Evolutionary conservation across 2,797 vertebrate species (phyloP), one percentile per base, ranked within the genome.

Genomic region (Muscicapa striata): DNA sequence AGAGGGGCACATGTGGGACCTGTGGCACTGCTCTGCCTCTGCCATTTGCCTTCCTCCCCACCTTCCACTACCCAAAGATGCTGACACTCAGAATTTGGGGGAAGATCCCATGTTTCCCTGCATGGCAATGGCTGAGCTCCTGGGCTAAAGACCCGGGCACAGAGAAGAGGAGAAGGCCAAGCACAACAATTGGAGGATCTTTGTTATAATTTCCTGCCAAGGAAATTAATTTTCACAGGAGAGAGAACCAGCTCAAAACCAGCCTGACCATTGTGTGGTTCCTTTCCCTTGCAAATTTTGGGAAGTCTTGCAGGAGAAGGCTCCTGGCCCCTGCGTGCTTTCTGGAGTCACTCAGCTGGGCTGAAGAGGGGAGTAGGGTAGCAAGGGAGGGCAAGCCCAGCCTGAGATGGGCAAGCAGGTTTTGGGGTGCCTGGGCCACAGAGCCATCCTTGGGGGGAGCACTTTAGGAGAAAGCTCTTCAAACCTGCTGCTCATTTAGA

Each of bases 61-160:
- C 2, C 32, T n/a, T 45, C 29, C 57, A 55, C n/a, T 30, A 30
- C 36, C 48, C 84, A 43, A 26, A 57, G 66, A 48, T 14, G 41
- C 41, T 77, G 51, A 34, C 2, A 1, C 8, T 30, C 21, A 38
- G n/a, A 63, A 64, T 55, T 6, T 46, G 36, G 26, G 24, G 29
- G 21, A 46, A 12, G 22, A 29, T 32, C 40, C 43, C 0, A 0
- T 36, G 27, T 78, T 69, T 68, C 36, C 61, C 70, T 8, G 4
- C 58, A 38, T 4, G 10, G 64, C 51, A 54, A 2, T 27, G 29
- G 29, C 62, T 36, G 34, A 87, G 13, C 48, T 64, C 26, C 38
- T 18, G 29, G 48, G 26, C 38, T 59, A 36, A 29, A 75, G 32
- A 54, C 14, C 12, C 6, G 3, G 51, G 9, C 22, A 38, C 13